These are phyloP conservation scores for Rhinogobius similis DNA, from an alignment of 2,113 vertebrate genomes.

Conservation along the genomic window DNA sequence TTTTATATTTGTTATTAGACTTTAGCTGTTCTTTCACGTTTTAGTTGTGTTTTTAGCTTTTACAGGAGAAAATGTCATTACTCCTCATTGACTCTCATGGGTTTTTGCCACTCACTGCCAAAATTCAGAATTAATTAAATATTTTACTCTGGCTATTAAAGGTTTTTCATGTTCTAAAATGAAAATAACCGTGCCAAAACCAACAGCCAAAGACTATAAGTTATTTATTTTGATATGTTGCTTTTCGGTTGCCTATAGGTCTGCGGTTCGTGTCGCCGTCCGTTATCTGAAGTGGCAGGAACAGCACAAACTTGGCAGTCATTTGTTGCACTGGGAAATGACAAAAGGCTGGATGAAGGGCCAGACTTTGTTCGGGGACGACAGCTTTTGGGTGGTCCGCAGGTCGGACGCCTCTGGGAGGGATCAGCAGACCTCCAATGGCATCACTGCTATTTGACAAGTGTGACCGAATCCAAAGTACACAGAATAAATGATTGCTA, in stretches of 20 bases:
- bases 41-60: too few species aligned
- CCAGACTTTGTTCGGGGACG: constrained; percentile 56
- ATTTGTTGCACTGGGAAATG: constrained; percentile 59
- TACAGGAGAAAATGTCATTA: too few species aligned
- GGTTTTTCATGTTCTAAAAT: too few species aligned
- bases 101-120: too few species aligned
- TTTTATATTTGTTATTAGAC: too few species aligned
- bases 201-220: too few species aligned
- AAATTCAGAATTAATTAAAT: too few species aligned
- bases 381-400: constrained; percentile 72
- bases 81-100: too few species aligned
- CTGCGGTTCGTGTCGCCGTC: constrained; percentile 12
- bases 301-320: constrained; percentile 59
- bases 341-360: constrained; percentile 69
- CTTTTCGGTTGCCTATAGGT: neutral
- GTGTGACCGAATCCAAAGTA: constrained; percentile 10
- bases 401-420: constrained; percentile 70
- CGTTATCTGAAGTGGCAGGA: constrained; percentile 38
- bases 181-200: too few species aligned
- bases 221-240: neutral
- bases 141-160: too few species aligned
- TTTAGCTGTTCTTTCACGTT: too few species aligned
- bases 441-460: constrained; percentile 54
- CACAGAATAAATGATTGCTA: constrained; percentile 30
- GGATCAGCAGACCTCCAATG: constrained; percentile 66